These are phyloP conservation scores for Conopomorpha cramerella DNA, from an alignment of 1,140 invertebrate species.

Conservation along the genomic window DNA sequence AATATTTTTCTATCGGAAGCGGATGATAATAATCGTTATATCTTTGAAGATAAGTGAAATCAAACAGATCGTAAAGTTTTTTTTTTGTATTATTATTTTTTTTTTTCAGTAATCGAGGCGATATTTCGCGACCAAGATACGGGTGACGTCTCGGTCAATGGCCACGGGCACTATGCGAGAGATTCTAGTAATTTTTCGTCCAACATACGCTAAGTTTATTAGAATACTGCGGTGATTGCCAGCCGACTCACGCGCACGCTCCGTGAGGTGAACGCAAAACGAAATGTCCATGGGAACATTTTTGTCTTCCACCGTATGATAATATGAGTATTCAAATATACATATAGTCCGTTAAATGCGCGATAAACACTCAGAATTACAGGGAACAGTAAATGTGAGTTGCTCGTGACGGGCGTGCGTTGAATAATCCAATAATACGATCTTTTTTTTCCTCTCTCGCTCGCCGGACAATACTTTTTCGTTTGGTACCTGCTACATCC, in stretches of 20 bases:
- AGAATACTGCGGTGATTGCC: conserved; percentile 48
- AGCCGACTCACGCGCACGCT: conserved; percentile 42
- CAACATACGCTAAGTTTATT: conserved; percentile 59
- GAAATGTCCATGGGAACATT: conserved; percentile 54
- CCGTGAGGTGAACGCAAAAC: conserved; percentile 49
- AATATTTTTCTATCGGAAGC: too few species aligned
- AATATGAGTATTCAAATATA: conserved; percentile 61
- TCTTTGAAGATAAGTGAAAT: too few species aligned
- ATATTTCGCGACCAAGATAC: neutral
- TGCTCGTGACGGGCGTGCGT: conserved; percentile 46
- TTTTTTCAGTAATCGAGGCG: neutral
- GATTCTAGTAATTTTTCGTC: conserved; percentile 61
- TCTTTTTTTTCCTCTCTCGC: too few species aligned
- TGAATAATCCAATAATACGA: conserved; percentile 43
- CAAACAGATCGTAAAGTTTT: too few species aligned
- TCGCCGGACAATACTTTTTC: too few species aligned
- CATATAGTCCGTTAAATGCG: conserved; percentile 59
- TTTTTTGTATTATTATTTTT: too few species aligned
- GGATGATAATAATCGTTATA: too few species aligned
- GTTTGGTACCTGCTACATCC: too few species aligned
- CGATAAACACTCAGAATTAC: conserved; percentile 60
- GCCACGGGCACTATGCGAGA: conserved; percentile 54
- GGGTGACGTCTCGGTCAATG: conserved; percentile 34
- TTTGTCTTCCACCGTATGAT: conserved; percentile 61
- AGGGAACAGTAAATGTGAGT: conserved; percentile 55